Percentiles rank a stretch among this genome's conserved stretches.
Conservation (phyloP, 2,888 invertebrate genomes). For the Cactoblastis cactorum region DNA sequence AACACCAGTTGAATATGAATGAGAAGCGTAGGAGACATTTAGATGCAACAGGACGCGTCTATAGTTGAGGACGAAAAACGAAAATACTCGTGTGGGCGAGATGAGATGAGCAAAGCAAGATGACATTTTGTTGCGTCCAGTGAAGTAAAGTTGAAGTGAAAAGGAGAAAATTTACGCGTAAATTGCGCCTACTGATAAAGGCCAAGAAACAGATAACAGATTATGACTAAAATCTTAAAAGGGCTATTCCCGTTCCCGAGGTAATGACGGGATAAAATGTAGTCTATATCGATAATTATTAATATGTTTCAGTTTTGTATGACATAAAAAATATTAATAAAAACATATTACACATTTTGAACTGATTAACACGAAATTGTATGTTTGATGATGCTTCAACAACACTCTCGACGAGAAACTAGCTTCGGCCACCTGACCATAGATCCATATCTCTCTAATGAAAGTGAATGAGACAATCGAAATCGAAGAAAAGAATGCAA, state of each 20-base stretch:
- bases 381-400: too few relatives aligned
- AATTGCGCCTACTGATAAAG: background rate
- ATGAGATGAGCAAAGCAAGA: slow-evolving; percentile 30
- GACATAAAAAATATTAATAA: too few relatives aligned
- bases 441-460: slow-evolving; percentile 7
- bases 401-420: too few relatives aligned
- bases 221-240: too few relatives aligned
- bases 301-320: too few relatives aligned
- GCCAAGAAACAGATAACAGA: background rate
- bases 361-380: too few relatives aligned
- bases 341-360: too few relatives aligned
- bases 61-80: slow-evolving; percentile 26
- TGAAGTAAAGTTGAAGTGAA: too few relatives aligned
- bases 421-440: background rate
- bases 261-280: too few relatives aligned
- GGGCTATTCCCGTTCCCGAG: too few relatives aligned
- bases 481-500: background rate
- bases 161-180: too few relatives aligned
- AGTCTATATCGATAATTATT: too few relatives aligned
- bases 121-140: slow-evolving; percentile 25
- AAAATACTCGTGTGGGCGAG: slow-evolving; percentile 33
- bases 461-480: slow-evolving; percentile 10
- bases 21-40: slow-evolving; percentile 44
- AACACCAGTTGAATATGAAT: slow-evolving; percentile 59
- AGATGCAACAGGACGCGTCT: slow-evolving; percentile 27